A percentile compares a stretch with the other conserved stretches of the same genome.
Evolutionary conservation across 2,888 invertebrate species (phyloP).

Genomic region (Polydrusus tereticollis): DNA sequence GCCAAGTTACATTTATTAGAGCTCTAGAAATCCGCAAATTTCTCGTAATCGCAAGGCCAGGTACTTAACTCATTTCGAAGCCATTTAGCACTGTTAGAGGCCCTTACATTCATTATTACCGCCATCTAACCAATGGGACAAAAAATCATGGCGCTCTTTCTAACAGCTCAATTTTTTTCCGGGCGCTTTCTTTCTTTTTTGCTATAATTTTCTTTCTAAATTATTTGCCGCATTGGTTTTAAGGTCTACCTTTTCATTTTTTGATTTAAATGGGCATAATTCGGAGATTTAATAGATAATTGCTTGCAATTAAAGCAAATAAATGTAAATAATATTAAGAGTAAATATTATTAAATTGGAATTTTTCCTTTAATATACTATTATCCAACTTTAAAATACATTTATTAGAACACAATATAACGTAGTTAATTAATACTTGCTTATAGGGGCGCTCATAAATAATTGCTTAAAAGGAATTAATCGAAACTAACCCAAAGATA

Average conservation of each 20-base stretch:
- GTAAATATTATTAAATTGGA: too few relatives aligned
- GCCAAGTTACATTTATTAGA: conserved; percentile 41
- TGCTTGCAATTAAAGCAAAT: background rate
- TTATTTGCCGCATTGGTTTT: conserved; percentile 23
- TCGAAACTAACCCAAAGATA: too few relatives aligned
- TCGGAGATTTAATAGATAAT: background rate
- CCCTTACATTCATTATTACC: conserved; percentile 40
- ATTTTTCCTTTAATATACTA: too few relatives aligned
- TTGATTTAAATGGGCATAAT: background rate
- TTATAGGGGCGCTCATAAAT: too few relatives aligned
- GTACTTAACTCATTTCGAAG: conserved; percentile 40
- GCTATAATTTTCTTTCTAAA: conserved; percentile 30
- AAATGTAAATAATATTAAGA: background rate
- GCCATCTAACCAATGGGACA: conserved; percentile 29
- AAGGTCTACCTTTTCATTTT: background rate
- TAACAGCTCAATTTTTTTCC: conserved; percentile 35
- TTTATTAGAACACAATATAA: too few relatives aligned
- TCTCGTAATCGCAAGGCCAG: conserved; percentile 34
- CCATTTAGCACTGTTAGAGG: conserved; percentile 39
- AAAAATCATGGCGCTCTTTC: conserved; percentile 29
- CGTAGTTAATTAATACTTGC: too few relatives aligned
- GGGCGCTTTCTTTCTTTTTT: conserved; percentile 20
- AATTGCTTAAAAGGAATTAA: too few relatives aligned
- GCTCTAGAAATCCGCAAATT: conserved; percentile 31
- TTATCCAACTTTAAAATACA: too few relatives aligned